These are phyloP conservation scores for Adelphocoris suturalis DNA, from an alignment of 2,888 invertebrate species.

Conservation along the genomic window DNA sequence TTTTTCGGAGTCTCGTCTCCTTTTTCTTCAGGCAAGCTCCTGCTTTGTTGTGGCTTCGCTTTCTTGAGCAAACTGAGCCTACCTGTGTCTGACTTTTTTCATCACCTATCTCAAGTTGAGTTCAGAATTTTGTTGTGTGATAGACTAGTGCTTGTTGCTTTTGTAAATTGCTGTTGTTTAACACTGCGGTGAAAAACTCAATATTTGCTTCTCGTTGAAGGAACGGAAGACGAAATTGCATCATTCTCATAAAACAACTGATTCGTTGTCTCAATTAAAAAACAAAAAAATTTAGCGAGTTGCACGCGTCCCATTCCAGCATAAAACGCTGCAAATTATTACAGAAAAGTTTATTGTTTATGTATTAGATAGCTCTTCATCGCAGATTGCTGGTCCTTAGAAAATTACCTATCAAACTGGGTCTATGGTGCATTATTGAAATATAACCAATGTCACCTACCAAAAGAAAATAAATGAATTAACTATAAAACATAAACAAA, in stretches of 20 bases:
- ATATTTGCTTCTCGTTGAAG: neutral
- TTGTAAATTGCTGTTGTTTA: neutral
- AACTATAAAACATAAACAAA: too few relatives aligned
- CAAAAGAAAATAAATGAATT: too few relatives aligned
- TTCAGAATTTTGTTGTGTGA: neutral
- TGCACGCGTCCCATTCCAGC: too few relatives aligned
- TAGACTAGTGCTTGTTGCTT: neutral
- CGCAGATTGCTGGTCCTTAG: too few relatives aligned
- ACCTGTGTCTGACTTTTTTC: neutral
- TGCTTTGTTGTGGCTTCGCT: neutral
- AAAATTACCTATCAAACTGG: too few relatives aligned
- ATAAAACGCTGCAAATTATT: too few relatives aligned
- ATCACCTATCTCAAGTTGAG: neutral
- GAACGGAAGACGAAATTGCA: neutral
- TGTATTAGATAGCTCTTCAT: too few relatives aligned
- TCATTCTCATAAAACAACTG: neutral
- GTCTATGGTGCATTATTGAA: too few relatives aligned
- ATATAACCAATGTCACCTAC: too few relatives aligned
- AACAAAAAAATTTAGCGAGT: neutral
- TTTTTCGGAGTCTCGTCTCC: neutral
- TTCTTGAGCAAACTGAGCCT: neutral
- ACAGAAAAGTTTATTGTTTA: too few relatives aligned
- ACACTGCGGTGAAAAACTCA: neutral
- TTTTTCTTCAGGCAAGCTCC: neutral
- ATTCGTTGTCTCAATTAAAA: neutral